Conservation (phyloP, 2,888 invertebrate species). For the Temnothorax ravouxi region DNA sequence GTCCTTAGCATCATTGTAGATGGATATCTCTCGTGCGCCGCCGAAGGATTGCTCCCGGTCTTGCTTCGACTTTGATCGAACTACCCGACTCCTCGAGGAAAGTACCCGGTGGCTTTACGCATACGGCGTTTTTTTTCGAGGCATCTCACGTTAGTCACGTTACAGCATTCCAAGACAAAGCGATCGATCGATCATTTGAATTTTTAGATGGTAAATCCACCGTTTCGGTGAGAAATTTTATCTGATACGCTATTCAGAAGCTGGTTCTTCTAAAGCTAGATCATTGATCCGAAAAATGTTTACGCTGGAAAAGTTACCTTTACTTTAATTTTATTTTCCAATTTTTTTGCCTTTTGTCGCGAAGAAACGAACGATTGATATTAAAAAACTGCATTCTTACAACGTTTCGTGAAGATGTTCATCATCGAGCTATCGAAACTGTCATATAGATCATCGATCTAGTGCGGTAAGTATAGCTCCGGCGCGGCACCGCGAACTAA, state of each 20-base stretch:
- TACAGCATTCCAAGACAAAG: constrained; percentile 41
- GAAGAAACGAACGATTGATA: background rate
- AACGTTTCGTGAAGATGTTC: background rate
- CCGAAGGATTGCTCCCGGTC: constrained; percentile 74
- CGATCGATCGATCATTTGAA: constrained; percentile 35
- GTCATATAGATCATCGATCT: constrained; percentile 37
- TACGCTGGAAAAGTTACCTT: background rate
- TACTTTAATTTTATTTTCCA: background rate
- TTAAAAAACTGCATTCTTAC: constrained; percentile 14
- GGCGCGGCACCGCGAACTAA: constrained; percentile 53
- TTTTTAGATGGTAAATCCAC: constrained; percentile 5
- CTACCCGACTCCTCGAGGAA: constrained; percentile 47
- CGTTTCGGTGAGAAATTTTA: constrained; percentile 16
- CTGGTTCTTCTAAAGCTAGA: background rate
- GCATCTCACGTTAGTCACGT: constrained; percentile 12
- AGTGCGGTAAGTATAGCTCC: background rate
- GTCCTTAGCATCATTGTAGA: constrained; percentile 84
- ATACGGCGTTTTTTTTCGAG: background rate
- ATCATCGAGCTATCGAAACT: constrained; percentile 50
- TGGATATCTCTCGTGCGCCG: constrained; percentile 80
- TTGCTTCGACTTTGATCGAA: constrained; percentile 82
- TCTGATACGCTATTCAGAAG: background rate
- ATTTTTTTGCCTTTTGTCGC: background rate
- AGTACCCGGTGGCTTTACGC: constrained; percentile 29
- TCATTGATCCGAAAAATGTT: constrained; percentile 9